Base-by-base conservation (phyloP, 2,797 vertebrate species). In the Gila robusta region DNA sequence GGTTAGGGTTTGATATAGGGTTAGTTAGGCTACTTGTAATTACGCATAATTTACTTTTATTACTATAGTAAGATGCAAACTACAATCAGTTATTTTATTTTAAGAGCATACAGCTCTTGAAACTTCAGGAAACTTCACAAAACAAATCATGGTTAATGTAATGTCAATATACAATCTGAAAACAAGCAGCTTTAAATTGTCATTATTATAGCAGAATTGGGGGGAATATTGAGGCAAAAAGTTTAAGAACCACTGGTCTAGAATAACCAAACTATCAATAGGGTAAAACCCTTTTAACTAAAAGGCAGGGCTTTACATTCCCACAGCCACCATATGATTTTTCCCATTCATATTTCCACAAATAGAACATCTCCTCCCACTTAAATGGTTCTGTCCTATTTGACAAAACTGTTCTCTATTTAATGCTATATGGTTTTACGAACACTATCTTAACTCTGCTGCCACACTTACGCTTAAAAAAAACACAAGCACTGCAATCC, bases 401-500 rank as follows among this genome's bases (percentile, higher is more conserved):
- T 49, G 6, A 67, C 44, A 67, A 26, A 81, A 32, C 9, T 64
- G n/a, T 2, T 5, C 14, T 19, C 8, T 2, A 79, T 59, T n/a
- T 39, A 59, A 49, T 32, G 62, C 17, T 39, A 26, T 32, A 72
- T 73, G 26, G 35, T 47, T 32, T 59, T 62, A 44, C 28, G 9
- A 83, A 73, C n/a, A 39, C 3, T 10, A 62, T 54, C 21, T 26
- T 56, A 56, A 71, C 49, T 56, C n/a, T 41, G 21, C 47, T 26
- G 79, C 8, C 32, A 39, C 23, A 70, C 52, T 56, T 28, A 41
- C 4, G 2, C 21, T 19, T 32, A n/a, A 73, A 82, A 82, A 69
- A 44, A 59, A 82, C 41, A 44, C 35, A 54, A 70, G 37, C 67
- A 73, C 28, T 26, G 32, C 14, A 73, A 72, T 72, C 54, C 37